Evolutionary conservation across 2,113 vertebrate genomes (phyloP).

Genomic region (Percina caprodes): DNA sequence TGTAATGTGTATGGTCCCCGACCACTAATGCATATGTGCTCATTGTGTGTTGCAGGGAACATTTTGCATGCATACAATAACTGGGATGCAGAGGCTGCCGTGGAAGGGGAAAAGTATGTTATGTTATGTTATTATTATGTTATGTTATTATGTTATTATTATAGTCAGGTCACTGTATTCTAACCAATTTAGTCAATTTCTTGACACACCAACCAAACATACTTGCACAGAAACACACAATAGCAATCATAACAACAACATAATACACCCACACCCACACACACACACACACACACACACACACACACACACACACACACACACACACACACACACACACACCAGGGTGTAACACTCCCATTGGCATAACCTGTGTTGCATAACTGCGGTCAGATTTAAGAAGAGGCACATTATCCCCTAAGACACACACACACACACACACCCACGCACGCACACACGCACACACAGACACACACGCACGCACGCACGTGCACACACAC

Average conservation of each 20-base stretch:
- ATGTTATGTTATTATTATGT: constrained; percentile 44
- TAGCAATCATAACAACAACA: too few relatives aligned
- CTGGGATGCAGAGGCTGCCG: constrained; percentile 21
- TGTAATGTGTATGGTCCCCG: constrained; percentile 75
- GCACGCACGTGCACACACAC: constrained; percentile 51
- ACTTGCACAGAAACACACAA: constrained; percentile 3
- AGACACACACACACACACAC: constrained; percentile 2
- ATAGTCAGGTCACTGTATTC: constrained; percentile 17
- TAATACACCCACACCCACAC: constrained; percentile 13
- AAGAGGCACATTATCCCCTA: too few relatives aligned
- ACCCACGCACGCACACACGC: constrained; percentile 20
- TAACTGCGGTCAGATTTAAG: too few relatives aligned
- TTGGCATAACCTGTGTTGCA: too few relatives aligned
- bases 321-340: constrained; percentile 47
- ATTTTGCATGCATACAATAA: constrained; percentile 56
- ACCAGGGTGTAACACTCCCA: constrained; percentile 37
- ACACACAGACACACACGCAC: constrained; percentile 34
- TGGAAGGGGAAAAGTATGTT: constrained; percentile 12
- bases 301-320: constrained; percentile 73
- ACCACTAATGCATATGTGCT: constrained; percentile 76
- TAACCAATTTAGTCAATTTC: constrained; percentile 9
- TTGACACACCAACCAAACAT: constrained; percentile 9
- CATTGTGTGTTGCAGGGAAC: constrained; percentile 70
- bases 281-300: constrained; percentile 31
- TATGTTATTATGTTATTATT: neutral